Conservation (phyloP, 2,888 invertebrate genomes). For the Tanaodytes sp. region DNA sequence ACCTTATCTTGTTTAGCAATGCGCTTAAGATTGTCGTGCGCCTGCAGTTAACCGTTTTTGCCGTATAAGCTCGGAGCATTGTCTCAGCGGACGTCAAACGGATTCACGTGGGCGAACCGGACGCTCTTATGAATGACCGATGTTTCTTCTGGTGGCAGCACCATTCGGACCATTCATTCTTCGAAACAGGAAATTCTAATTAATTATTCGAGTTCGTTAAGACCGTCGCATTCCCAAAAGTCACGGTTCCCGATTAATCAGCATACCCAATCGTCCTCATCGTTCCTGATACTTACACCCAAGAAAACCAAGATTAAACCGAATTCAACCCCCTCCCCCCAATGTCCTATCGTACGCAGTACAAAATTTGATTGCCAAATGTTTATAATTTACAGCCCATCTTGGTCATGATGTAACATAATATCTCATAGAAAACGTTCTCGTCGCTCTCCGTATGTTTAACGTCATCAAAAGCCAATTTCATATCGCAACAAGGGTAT, state of each 20-base stretch:
- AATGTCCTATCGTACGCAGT: too few relatives aligned
- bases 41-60: constrained; percentile 57
- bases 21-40: constrained; percentile 68
- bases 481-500: too few relatives aligned
- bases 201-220: too few relatives aligned
- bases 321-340: too few relatives aligned
- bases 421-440: constrained; percentile 15
- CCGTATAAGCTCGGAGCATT: constrained; percentile 58
- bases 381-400: too few relatives aligned
- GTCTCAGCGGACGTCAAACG: constrained; percentile 57
- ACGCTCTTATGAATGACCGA: constrained; percentile 60
- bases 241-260: too few relatives aligned
- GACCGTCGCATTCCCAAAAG: too few relatives aligned
- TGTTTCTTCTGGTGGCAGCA: constrained; percentile 58
- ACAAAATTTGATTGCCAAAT: too few relatives aligned
- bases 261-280: too few relatives aligned
- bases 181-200: too few relatives aligned
- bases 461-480: constrained; percentile 25
- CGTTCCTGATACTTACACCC: too few relatives aligned
- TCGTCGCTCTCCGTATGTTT: constrained; percentile 19
- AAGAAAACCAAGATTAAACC: too few relatives aligned
- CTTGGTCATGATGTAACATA: constrained; percentile 23
- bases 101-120: constrained; percentile 63
- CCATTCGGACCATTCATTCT: constrained; percentile 47
- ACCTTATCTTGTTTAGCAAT: constrained; percentile 70